Evolutionary conservation across 2,888 invertebrate genomes (phyloP), one percentile per base, ranked within the genome.

Genomic region (Rutpela maculata): DNA sequence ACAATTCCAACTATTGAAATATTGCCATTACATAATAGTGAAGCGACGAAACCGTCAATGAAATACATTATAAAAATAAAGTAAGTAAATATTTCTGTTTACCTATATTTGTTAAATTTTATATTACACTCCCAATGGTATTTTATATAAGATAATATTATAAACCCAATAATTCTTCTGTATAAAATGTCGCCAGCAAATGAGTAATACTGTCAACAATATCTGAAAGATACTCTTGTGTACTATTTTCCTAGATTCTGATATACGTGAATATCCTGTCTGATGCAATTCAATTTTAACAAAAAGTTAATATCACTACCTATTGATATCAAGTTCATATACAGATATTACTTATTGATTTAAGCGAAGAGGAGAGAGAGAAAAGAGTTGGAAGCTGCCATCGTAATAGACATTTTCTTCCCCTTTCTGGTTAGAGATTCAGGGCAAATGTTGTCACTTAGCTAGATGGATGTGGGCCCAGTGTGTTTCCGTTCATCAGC

Each of bases 381-480:
- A 57, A 75, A 75, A 65, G 75, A 63, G 75, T 75, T 71, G 69
- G 10, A 70, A 19, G 35, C 43, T 43, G 68, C 60, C 69, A 22
- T 59, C 57, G 67, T 68, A 67, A 67, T 50, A 35, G 35, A 55
- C 31, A 63, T 75, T 75, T 63, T 63, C 75, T 71, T 75, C 75
- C 75, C 69, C 62, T 69, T 60, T 69, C 75, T 63, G 71, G 75
- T 75, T 71, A 65, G 57, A 55, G 43, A 62, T 65, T 75, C 69
- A 35, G 75, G 73, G 77, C 65, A 77, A 80, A 80, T 78, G 80
- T 78, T 80, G 80, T 80, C 80, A 80, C 80, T 80, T 80, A 80
- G 77, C 77, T 77, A 80, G 80, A 80, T 80, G 80, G 78, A 80
- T 80, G 80, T 78, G 75, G 78, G 75, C 72, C 76, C 74, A 74